phyloP scores from a whole-genome alignment of 2,888 invertebrate species.

The Leptarthrus brevirostris region DNA sequence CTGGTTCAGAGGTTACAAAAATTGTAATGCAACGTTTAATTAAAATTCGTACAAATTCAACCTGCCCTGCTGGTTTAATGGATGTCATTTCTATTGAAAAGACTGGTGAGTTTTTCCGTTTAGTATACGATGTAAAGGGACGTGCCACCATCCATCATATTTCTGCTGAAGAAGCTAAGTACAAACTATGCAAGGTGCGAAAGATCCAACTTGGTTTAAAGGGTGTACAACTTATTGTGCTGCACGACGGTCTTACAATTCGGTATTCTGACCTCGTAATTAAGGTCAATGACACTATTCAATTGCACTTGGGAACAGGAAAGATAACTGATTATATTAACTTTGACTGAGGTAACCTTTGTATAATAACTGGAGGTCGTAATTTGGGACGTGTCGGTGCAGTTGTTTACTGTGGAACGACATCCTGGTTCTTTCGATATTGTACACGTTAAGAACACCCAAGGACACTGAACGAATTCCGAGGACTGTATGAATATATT shows the following conservation, averaged over 20 bases:
- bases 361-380: slow-evolving; percentile 99
- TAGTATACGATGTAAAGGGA: slow-evolving; percentile 99
- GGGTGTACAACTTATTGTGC: slow-evolving; percentile 93
- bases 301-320: slow-evolving; percentile 90
- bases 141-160: slow-evolving; percentile 98
- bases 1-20: slow-evolving; percentile 95
- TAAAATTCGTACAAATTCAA: slow-evolving; percentile 96
- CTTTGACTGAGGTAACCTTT: slow-evolving; percentile 93
- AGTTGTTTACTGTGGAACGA: slow-evolving; percentile 95
- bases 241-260: slow-evolving; percentile 98
- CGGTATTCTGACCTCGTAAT: slow-evolving; percentile 98
- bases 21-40: slow-evolving; percentile 98
- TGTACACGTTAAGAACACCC: slow-evolving; percentile 96
- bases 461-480: slow-evolving; percentile 94
- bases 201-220: slow-evolving; percentile 91
- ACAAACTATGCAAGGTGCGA: slow-evolving; percentile 97
- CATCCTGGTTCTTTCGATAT: slow-evolving; percentile 99
- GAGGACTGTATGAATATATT: too few species aligned
- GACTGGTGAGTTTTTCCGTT: slow-evolving; percentile 96
- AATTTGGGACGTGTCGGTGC: slow-evolving; percentile 99
- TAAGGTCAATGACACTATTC: slow-evolving; percentile 96
- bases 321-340: slow-evolving; percentile 98
- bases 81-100: slow-evolving; percentile 99
- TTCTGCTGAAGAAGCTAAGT: slow-evolving; percentile 97
- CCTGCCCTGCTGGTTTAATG: slow-evolving; percentile 99